Evolutionary conservation across 2,888 invertebrate species (phyloP).

Genomic region (Exocentrus adspersus): DNA sequence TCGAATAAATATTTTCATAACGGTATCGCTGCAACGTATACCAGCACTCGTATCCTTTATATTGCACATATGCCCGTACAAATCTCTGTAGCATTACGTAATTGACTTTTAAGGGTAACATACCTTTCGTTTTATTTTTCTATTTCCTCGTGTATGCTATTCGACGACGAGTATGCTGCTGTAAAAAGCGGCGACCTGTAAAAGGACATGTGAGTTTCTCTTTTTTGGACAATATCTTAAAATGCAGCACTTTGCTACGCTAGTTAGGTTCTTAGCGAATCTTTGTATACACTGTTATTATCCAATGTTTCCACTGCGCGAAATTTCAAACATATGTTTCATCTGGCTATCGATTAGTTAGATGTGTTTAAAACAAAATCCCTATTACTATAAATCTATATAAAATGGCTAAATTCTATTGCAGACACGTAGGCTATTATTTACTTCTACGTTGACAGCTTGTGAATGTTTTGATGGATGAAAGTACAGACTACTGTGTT

Average conservation of each 20-base stretch:
- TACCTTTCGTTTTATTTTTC: background rate
- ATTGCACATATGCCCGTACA: background rate
- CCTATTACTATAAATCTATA: too few relatives aligned
- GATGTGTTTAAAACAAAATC: too few relatives aligned
- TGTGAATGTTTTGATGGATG: constrained; percentile 1
- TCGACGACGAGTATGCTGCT: background rate
- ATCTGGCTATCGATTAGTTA: too few relatives aligned
- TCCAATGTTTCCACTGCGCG: too few relatives aligned
- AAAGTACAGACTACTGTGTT: background rate
- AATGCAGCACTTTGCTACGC: too few relatives aligned
- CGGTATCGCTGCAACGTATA: background rate
- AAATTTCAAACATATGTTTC: too few relatives aligned
- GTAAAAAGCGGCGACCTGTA: too few relatives aligned
- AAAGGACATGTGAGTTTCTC: too few relatives aligned
- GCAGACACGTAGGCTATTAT: background rate
- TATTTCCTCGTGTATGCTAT: background rate
- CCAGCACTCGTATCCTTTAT: background rate
- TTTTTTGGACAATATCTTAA: too few relatives aligned
- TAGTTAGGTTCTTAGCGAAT: too few relatives aligned
- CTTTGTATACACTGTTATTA: too few relatives aligned
- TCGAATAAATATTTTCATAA: background rate
- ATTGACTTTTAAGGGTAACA: background rate
- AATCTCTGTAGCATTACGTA: background rate
- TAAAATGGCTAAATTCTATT: too few relatives aligned
- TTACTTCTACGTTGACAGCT: background rate